Evolutionary conservation across 2,797 vertebrate species (phyloP).

Genomic region (Australoheros facetus): DNA sequence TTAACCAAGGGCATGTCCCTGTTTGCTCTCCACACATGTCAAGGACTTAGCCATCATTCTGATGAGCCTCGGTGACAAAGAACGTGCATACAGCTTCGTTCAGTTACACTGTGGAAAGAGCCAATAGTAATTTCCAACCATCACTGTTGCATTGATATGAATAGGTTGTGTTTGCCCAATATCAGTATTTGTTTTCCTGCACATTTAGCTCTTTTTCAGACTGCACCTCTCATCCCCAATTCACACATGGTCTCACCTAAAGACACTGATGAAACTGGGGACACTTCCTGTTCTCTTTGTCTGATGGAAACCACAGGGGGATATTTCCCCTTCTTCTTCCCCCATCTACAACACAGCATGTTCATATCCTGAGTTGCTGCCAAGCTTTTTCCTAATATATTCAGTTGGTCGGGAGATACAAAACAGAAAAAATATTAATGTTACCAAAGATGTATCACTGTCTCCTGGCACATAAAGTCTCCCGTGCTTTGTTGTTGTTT

Average conservation of each 20-base stretch:
- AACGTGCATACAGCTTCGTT: slow-evolving; percentile 20
- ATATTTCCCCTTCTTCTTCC: slow-evolving; percentile 43
- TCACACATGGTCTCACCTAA: neutral
- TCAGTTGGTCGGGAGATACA: slow-evolving; percentile 24
- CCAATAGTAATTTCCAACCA: slow-evolving; percentile 16
- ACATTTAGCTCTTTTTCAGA: slow-evolving; percentile 18
- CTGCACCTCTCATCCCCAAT: neutral
- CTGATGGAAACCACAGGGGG: slow-evolving; percentile 47
- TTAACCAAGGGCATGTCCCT: slow-evolving; percentile 62
- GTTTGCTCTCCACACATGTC: slow-evolving; percentile 64
- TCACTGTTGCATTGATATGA: neutral
- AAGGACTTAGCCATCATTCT: slow-evolving; percentile 54
- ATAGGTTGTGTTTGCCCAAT: slow-evolving; percentile 23
- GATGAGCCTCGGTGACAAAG: slow-evolving; percentile 50
- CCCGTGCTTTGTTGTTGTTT: neutral
- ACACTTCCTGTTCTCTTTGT: slow-evolving; percentile 46
- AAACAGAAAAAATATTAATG: slow-evolving; percentile 50
- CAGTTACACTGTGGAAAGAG: slow-evolving; percentile 26
- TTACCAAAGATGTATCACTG: slow-evolving; percentile 24
- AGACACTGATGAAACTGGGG: slow-evolving; percentile 28
- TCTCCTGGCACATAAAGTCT: neutral
- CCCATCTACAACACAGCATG: slow-evolving; percentile 36
- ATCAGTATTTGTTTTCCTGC: slow-evolving; percentile 13
- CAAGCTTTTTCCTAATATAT: slow-evolving; percentile 34
- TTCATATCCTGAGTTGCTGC: slow-evolving; percentile 52